A percentile compares a stretch with the other conserved stretches of the same genome.
Evolutionary conservation across 2,888 invertebrate genomes (phyloP).

Genomic region (Orthosia gothica): DNA sequence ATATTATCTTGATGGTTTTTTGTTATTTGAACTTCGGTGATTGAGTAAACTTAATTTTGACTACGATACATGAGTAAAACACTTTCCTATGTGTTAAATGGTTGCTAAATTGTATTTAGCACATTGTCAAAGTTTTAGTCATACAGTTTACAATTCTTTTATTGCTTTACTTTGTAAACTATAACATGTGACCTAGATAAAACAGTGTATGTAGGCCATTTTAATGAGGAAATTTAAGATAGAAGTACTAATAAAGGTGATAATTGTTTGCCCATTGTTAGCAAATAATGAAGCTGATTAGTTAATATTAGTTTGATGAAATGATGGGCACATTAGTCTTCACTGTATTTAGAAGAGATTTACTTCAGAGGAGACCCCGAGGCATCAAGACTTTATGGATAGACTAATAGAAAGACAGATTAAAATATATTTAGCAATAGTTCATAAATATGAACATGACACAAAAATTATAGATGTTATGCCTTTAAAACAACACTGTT

Average conservation of each 20-base stretch:
- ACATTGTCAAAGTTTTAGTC: slow-evolving; percentile 11
- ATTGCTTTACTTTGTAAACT: not conserved
- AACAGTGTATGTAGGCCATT: not conserved
- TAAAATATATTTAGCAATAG: too few species aligned
- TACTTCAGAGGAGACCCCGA: not conserved
- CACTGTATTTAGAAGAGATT: not conserved
- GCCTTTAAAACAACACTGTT: too few species aligned
- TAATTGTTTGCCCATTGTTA: slow-evolving; percentile 2
- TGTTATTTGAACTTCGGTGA: not conserved
- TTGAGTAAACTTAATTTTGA: slow-evolving; percentile 16
- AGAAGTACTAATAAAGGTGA: slow-evolving; percentile 7
- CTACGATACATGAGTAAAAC: not conserved
- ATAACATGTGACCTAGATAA: not conserved
- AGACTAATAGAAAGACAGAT: too few species aligned
- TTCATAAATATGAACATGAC: too few species aligned
- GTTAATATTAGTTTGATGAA: not conserved
- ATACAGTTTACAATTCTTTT: not conserved
- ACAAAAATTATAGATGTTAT: too few species aligned
- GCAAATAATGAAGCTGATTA: not conserved
- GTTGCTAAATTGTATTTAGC: slow-evolving; percentile 23
- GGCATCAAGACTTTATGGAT: not conserved
- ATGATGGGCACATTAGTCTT: not conserved
- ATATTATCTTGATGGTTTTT: slow-evolving; percentile 3
- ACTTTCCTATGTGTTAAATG: slow-evolving; percentile 16
- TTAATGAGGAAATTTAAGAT: slow-evolving; percentile 29